Percentiles rank a stretch among this genome's conserved stretches.
phyloP scores from a whole-genome alignment of 2,888 invertebrate species.

The Kuschelorhynchus macadamiae region DNA sequence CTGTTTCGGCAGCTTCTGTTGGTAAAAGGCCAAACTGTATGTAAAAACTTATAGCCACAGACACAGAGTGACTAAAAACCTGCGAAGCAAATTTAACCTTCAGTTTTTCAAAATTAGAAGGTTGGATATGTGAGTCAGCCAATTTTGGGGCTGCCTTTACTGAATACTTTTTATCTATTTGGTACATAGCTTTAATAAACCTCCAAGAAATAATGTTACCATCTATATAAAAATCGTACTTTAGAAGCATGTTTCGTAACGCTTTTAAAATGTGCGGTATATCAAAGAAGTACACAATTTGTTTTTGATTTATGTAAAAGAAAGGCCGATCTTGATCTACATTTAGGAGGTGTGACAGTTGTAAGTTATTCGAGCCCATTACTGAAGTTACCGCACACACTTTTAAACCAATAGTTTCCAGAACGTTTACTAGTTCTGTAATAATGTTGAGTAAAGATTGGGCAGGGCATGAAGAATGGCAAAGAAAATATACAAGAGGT shows the following conservation, averaged over 20 bases:
- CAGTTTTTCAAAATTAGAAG: constrained; percentile 13
- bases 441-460: background rate
- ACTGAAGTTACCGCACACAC: constrained; percentile 9
- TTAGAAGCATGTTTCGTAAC: background rate
- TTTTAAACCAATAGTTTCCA: constrained; percentile 13
- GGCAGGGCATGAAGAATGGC: too few species aligned
- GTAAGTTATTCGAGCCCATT: constrained; percentile 13
- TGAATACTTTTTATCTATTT: constrained; percentile 1
- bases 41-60: too few species aligned
- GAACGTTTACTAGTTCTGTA: background rate
- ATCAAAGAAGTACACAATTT: constrained; percentile 31
- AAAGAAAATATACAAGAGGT: background rate
- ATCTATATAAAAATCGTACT: constrained; percentile 27
- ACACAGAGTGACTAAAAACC: too few species aligned
- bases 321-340: constrained; percentile 8
- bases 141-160: constrained; percentile 9
- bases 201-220: constrained; percentile 23
- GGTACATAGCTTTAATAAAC: background rate
- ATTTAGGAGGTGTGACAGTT: constrained; percentile 4
- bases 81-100: constrained; percentile 2
- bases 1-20: too few species aligned
- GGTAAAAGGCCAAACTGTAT: too few species aligned
- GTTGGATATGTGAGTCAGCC: too few species aligned
- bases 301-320: constrained; percentile 20
- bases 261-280: constrained; percentile 32